Percentiles rank a stretch among this genome's conserved stretches.
phyloP scores from a whole-genome alignment of 1,140 invertebrate species.

The Nomia melanderi region DNA sequence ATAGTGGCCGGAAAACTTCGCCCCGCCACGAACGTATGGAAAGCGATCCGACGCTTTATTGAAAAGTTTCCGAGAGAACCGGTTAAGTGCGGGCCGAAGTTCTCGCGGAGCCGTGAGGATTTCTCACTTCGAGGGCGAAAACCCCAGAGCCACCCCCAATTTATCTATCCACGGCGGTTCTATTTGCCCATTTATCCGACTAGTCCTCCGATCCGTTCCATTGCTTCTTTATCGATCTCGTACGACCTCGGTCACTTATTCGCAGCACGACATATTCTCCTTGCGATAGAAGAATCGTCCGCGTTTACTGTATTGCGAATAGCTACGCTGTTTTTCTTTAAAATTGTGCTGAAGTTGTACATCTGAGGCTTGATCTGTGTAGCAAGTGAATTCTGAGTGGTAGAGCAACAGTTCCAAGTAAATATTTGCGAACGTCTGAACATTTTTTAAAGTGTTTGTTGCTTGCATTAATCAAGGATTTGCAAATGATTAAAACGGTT shows the following conservation, averaged over 20 bases:
- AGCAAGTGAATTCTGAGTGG: too few species aligned
- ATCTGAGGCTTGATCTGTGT: too few species aligned
- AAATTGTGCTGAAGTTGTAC: too few species aligned
- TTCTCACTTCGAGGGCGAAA: slow-evolving; percentile 43
- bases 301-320: too few species aligned
- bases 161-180: slow-evolving; percentile 25
- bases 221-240: slow-evolving; percentile 14
- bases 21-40: slow-evolving; percentile 51
- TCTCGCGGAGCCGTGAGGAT: slow-evolving; percentile 45
- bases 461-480: too few species aligned
- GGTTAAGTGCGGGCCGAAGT: slow-evolving; percentile 56
- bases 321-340: too few species aligned
- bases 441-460: too few species aligned
- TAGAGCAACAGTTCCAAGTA: too few species aligned
- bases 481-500: too few species aligned
- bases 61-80: slow-evolving; percentile 55
- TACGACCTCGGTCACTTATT: slow-evolving; percentile 10
- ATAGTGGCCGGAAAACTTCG: slow-evolving; percentile 45
- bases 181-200: slow-evolving; percentile 23
- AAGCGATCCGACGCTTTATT: slow-evolving; percentile 56
- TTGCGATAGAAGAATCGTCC: too few species aligned
- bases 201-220: slow-evolving; percentile 12
- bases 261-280: background rate
- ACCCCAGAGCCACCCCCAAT: too few species aligned
- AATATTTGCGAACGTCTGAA: too few species aligned